Evolutionary conservation across 2,113 vertebrate genomes (phyloP).

Genomic region (Tamias sibiricus): DNA sequence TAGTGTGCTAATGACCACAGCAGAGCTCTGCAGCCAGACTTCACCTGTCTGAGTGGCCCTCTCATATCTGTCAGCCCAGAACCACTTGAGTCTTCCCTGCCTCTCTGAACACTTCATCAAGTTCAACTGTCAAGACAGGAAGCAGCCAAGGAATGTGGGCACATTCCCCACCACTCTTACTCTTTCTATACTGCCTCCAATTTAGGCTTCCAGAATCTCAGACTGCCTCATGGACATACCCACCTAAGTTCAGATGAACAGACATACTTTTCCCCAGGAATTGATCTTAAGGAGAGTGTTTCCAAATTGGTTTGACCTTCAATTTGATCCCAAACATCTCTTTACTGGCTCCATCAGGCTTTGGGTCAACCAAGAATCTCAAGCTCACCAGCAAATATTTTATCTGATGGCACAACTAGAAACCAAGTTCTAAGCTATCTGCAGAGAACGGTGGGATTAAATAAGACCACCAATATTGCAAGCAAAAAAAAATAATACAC

Average conservation of each 20-base stretch:
- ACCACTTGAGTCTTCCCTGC: background rate
- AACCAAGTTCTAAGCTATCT: background rate
- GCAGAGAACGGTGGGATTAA: background rate
- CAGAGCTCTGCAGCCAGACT: background rate
- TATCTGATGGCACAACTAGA: background rate
- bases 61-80: background rate
- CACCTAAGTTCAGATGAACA: background rate
- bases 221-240: background rate
- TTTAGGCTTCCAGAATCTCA: background rate
- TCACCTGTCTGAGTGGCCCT: background rate
- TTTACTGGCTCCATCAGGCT: background rate
- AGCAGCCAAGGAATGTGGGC: fast-evolving
- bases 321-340: background rate
- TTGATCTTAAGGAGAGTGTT: background rate
- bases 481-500: background rate
- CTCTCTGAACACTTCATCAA: background rate
- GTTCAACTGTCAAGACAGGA: no score
- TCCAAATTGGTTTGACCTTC: background rate
- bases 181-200: background rate
- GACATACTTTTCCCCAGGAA: background rate
- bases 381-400: background rate
- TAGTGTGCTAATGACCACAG: background rate
- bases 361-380: background rate
- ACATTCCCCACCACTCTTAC: background rate
- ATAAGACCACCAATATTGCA: no score